Percentiles rank a stretch among this genome's conserved stretches.
Evolutionary conservation across 2,888 invertebrate species (phyloP).

Genomic region (Ophonus ardosiacus): DNA sequence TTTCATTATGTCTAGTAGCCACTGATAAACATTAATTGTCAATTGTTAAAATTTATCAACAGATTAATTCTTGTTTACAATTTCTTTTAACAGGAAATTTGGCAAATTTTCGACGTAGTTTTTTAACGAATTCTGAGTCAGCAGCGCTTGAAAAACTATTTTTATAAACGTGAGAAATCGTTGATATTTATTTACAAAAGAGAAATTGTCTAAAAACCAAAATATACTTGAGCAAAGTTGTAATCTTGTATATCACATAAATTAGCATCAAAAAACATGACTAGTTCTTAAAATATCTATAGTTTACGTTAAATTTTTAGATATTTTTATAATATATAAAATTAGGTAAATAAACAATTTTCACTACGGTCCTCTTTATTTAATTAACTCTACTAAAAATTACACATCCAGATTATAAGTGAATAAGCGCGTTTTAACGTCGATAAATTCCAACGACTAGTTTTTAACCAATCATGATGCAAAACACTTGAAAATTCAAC

Average conservation of each 20-base stretch:
- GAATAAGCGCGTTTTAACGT: no score
- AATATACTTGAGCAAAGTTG: constrained; percentile 44
- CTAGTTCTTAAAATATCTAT: constrained; percentile 19
- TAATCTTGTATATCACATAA: constrained; percentile 37
- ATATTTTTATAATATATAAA: no score
- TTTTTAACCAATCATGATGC: no score
- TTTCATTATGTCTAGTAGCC: not conserved
- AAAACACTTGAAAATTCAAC: no score
- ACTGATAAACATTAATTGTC: not conserved
- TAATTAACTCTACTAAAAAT: no score
- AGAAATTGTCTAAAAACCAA: constrained; percentile 34
- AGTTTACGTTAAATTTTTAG: constrained; percentile 6
- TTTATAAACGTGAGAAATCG: constrained; percentile 22
- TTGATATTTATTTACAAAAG: constrained; percentile 43
- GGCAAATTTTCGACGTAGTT: not conserved
- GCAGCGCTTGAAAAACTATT: constrained; percentile 1
- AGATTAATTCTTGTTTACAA: not conserved
- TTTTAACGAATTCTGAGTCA: constrained; percentile 6
- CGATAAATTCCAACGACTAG: no score
- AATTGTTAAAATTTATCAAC: not conserved
- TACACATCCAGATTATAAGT: no score
- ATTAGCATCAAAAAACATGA: constrained; percentile 46
- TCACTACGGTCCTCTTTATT: no score
- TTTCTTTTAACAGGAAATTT: not conserved
- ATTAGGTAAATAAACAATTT: no score